These are phyloP conservation scores for Bilobella aurantiaca DNA, from an alignment of 1,140 invertebrate genomes.

Conservation along the genomic window DNA sequence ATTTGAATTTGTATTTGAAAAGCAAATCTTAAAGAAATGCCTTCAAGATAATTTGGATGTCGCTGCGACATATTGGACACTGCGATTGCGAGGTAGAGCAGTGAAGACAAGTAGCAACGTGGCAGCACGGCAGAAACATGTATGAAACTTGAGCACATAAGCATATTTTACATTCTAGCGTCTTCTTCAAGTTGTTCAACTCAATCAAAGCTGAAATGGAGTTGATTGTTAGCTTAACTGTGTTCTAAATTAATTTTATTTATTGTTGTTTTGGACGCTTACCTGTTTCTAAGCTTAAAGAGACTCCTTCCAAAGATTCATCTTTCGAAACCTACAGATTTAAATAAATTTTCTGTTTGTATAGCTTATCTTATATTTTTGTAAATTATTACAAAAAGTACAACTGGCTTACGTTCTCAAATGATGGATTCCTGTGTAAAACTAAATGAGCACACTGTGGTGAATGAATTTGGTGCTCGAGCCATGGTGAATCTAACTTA, in stretches of 20 bases:
- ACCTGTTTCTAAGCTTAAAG: background rate
- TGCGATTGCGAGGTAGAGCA: background rate
- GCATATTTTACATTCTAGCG: background rate
- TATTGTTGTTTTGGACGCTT: background rate
- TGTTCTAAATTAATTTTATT: background rate
- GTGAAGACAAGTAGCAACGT: background rate
- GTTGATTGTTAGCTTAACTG: background rate
- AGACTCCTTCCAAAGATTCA: background rate
- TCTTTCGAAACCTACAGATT: background rate
- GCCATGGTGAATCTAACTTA: background rate
- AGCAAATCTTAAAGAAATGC: background rate
- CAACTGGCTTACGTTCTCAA: background rate
- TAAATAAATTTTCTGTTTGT: background rate
- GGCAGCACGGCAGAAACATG: constrained; percentile 3
- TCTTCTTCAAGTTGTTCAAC: background rate
- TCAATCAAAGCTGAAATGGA: background rate
- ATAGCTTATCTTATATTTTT: background rate
- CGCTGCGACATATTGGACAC: background rate
- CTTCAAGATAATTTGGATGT: background rate
- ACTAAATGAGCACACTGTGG: background rate
- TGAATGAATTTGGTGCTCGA: background rate
- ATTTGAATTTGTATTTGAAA: too few relatives aligned
- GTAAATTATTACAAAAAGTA: background rate
- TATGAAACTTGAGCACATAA: background rate
- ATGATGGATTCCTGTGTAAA: background rate